These are phyloP conservation scores for Solea solea DNA, from an alignment of 2,113 vertebrate genomes.

Conservation along the genomic window DNA sequence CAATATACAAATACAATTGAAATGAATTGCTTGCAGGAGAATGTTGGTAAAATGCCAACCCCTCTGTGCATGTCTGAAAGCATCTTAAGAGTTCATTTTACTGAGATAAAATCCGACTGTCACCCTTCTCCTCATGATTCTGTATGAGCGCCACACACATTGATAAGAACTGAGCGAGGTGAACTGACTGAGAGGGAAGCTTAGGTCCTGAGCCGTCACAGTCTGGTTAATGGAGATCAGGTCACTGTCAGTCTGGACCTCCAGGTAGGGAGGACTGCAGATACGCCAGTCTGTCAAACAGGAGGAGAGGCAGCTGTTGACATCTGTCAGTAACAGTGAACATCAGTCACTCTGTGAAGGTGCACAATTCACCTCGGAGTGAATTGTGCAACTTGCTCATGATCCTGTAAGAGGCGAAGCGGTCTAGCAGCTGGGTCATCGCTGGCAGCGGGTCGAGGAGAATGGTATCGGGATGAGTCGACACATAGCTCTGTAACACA, in stretches of 20 bases:
- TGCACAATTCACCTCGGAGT: constrained; percentile 62
- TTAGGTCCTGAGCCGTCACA: constrained; percentile 56
- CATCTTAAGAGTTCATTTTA: no score
- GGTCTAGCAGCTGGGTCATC: constrained; percentile 78
- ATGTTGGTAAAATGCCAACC: no score
- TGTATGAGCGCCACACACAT: background rate
- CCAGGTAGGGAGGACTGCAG: constrained; percentile 78
- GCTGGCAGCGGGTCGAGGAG: constrained; percentile 80
- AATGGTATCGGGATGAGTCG: constrained; percentile 70
- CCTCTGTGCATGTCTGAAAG: no score
- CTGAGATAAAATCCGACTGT: no score
- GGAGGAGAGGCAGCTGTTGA: background rate
- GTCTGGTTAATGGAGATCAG: constrained; percentile 58
- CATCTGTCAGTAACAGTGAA: background rate
- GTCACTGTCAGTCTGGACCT: constrained; percentile 65
- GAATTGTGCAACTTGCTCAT: constrained; percentile 76
- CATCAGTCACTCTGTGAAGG: background rate
- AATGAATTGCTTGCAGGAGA: no score
- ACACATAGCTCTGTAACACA: constrained; percentile 70
- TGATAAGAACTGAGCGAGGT: background rate
- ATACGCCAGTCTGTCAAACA: constrained; percentile 67
- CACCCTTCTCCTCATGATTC: no score
- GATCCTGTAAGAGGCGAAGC: constrained; percentile 78
- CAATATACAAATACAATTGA: no score
- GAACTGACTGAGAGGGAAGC: constrained; percentile 79